Conservation (phyloP, 1,140 invertebrate species). For the Rhizoglyphus robini region DNA sequence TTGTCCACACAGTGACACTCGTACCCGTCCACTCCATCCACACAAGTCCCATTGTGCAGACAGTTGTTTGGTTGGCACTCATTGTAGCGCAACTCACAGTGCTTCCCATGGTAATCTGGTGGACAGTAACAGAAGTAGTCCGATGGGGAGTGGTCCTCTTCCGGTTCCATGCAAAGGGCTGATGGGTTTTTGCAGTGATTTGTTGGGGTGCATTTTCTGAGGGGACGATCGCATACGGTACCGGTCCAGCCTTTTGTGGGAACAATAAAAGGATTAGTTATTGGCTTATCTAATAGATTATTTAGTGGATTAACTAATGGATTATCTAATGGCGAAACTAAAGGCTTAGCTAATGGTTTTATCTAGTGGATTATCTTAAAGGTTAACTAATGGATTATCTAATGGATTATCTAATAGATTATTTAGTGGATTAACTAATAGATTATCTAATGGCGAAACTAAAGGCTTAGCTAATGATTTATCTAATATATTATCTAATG, state of each 20-base stretch:
- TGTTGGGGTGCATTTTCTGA: slow-evolving; percentile 47
- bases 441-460: too few species aligned
- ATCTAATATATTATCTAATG: too few species aligned
- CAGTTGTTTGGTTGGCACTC: slow-evolving; percentile 71
- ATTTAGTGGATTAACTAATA: too few species aligned
- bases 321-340: too few species aligned
- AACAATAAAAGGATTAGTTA: too few species aligned
- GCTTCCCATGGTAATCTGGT: slow-evolving; percentile 68
- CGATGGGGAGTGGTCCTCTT: slow-evolving; percentile 33
- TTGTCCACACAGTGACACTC: slow-evolving; percentile 54
- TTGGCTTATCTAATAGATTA: too few species aligned
- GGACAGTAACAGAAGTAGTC: slow-evolving; percentile 67
- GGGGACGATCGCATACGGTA: slow-evolving; percentile 36
- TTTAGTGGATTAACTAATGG: too few species aligned
- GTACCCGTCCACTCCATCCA: slow-evolving; percentile 83
- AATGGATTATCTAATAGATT: too few species aligned
- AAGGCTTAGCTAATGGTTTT: too few species aligned
- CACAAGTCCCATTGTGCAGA: slow-evolving; percentile 79
- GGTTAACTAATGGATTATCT: too few species aligned
- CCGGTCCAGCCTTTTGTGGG: slow-evolving; percentile 37
- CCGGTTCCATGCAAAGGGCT: slow-evolving; percentile 73
- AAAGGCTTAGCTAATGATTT: too few species aligned
- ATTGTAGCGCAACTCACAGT: slow-evolving; percentile 72
- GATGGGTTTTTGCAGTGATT: slow-evolving; percentile 64
- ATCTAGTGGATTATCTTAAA: too few species aligned